Conservation (phyloP, 2,888 invertebrate species). For the Polietes domitor region DNA sequence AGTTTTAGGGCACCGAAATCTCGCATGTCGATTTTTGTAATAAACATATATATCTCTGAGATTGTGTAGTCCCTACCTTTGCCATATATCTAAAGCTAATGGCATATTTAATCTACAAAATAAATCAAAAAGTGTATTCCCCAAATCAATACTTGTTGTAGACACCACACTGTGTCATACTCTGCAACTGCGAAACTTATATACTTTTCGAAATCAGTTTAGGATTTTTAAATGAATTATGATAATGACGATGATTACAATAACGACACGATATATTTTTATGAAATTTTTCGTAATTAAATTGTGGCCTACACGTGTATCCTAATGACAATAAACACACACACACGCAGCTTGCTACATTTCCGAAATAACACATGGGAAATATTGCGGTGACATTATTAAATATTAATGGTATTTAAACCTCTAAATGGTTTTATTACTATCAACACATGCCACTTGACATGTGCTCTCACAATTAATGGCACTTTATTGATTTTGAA, state of each 20-base stretch:
- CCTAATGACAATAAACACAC: neutral
- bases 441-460: conserved; percentile 16
- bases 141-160: too few relatives aligned
- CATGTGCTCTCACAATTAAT: neutral
- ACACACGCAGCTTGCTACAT: neutral
- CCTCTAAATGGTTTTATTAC: neutral
- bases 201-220: neutral
- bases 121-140: too few relatives aligned
- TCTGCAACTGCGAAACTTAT: too few relatives aligned
- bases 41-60: too few relatives aligned
- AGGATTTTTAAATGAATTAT: conserved; percentile 5
- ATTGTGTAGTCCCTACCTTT: too few relatives aligned
- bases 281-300: conserved; percentile 17
- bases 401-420: conserved; percentile 15
- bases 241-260: neutral
- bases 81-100: too few relatives aligned
- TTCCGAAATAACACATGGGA: neutral
- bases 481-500: too few relatives aligned
- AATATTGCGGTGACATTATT: conserved; percentile 21
- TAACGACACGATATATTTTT: neutral
- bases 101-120: too few relatives aligned
- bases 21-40: too few relatives aligned
- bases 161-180: too few relatives aligned
- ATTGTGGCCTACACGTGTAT: conserved; percentile 9
- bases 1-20: too few relatives aligned